Base-by-base conservation (phyloP, 2,888 invertebrate species). In the Cataglyphis rosenhaueri region DNA sequence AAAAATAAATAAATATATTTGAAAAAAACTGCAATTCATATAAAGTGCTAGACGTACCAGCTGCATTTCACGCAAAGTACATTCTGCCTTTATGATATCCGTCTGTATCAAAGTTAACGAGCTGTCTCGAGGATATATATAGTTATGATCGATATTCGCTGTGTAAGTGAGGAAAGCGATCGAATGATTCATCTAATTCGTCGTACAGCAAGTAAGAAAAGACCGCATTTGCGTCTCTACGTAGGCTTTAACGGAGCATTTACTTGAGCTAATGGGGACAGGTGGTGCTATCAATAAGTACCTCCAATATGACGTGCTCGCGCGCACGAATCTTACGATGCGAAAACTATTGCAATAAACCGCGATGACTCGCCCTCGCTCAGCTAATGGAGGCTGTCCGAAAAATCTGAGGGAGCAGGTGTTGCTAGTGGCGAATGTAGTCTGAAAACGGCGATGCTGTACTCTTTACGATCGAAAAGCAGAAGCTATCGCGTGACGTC, bases 381-480 rank as follows among this genome's bases (percentile, higher is more conserved):
- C 21, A 44, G 73, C 66, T 84, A 83, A 84, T 76, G 52, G 41
- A 44, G 62, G 38, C 64, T 62, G 76, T 21, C 48, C 71, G 81
- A 86, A 83, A 86, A 85, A 85, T 83, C 61, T 52, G 62, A 70
- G 10, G 29, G 41, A 82, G 86, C 86, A 86, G 86, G 86, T 86
- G 86, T 81, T 66, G 68, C 83, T 76, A 57, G 74, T 65, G 74
- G 82, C 74, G 73, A 52, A 73, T 68, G 68, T 62, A 70, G 68
- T 44, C 74, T 75, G 75, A 48, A 84, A 79, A 83, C 41, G 52
- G 61, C 52, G 29, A 61, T 52, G 48, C 59, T 83, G 29, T 48
- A 59, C 61, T 25, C 81, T 86, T 87, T 83, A 87, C 81, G 85
- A 87, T 41, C 78, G 81, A 75, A 81, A 85, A 87, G 85, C 84